Evolutionary conservation across 2,888 invertebrate genomes (phyloP).

Genomic region (Ennomos quercinarius): DNA sequence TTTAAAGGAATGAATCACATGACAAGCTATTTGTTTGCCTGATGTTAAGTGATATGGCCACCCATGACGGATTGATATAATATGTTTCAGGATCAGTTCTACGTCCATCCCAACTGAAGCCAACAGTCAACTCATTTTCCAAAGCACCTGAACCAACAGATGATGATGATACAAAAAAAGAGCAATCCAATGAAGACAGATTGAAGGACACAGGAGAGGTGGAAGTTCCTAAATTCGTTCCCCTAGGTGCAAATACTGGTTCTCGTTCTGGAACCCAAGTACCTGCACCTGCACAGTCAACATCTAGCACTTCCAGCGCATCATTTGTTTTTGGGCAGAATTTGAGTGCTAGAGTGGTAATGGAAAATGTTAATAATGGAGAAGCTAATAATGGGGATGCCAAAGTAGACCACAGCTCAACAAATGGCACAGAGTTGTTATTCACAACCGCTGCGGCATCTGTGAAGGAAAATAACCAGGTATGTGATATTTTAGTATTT

Average conservation of each 20-base stretch:
- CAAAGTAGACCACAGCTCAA: conserved; percentile 70
- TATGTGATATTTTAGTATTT: conserved; percentile 29
- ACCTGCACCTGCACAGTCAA: conserved; percentile 71
- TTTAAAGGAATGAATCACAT: too few relatives aligned
- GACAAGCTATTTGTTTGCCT: too few relatives aligned
- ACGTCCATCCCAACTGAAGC: conserved; percentile 76
- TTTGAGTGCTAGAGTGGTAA: conserved; percentile 92
- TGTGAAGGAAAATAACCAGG: conserved; percentile 78
- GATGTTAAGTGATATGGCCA: too few relatives aligned
- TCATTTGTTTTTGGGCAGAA: conserved; percentile 96
- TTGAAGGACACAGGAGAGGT: conserved; percentile 62
- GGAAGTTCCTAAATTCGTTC: conserved; percentile 79
- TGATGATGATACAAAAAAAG: conserved; percentile 53
- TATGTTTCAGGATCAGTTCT: conserved; percentile 68
- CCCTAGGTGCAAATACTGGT: conserved; percentile 66
- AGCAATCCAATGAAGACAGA: conserved; percentile 56
- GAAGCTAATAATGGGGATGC: conserved; percentile 80
- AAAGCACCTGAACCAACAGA: conserved; percentile 57
- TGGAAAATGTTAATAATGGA: conserved; percentile 83
- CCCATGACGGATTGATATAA: too few relatives aligned
- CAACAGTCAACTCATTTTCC: conserved; percentile 70
- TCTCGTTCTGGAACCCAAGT: conserved; percentile 78
- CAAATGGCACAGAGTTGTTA: conserved; percentile 87
- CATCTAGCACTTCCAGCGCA: conserved; percentile 77
- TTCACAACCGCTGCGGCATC: conserved; percentile 90